phyloP scores from a whole-genome alignment of 2,888 invertebrate species.

The Limnephilus lunatus region DNA sequence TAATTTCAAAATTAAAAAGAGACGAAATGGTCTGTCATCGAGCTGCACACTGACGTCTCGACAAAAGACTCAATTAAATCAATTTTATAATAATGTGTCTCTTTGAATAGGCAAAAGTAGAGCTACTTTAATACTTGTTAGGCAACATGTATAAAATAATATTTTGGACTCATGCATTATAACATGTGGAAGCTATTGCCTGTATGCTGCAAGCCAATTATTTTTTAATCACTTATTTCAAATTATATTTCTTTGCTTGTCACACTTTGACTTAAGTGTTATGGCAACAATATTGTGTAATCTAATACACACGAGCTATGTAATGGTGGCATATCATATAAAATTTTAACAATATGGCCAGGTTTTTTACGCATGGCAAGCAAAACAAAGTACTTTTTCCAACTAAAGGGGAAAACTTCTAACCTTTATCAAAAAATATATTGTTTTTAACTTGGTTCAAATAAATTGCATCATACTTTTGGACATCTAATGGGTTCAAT shows the following conservation, averaged over 20 bases:
- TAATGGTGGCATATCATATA: background rate
- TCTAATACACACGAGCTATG: background rate
- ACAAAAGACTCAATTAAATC: constrained; percentile 41
- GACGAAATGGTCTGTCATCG: constrained; percentile 32
- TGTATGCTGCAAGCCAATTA: background rate
- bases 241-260: background rate
- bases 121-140: background rate
- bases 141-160: background rate
- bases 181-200: background rate
- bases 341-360: background rate
- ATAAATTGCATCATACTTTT: background rate
- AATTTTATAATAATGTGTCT: constrained; percentile 24
- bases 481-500: too few relatives aligned
- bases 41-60: constrained; percentile 37
- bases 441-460: background rate
- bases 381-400: background rate
- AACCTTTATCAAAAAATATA: background rate
- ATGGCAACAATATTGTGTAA: background rate
- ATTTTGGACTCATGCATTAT: background rate
- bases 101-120: background rate
- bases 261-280: background rate
- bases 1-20: constrained; percentile 38
- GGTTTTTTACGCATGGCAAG: background rate
- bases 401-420: background rate
- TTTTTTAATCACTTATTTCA: background rate